phyloP scores from a whole-genome alignment of 2,888 invertebrate species.

The Nipponacmea schrenckii region DNA sequence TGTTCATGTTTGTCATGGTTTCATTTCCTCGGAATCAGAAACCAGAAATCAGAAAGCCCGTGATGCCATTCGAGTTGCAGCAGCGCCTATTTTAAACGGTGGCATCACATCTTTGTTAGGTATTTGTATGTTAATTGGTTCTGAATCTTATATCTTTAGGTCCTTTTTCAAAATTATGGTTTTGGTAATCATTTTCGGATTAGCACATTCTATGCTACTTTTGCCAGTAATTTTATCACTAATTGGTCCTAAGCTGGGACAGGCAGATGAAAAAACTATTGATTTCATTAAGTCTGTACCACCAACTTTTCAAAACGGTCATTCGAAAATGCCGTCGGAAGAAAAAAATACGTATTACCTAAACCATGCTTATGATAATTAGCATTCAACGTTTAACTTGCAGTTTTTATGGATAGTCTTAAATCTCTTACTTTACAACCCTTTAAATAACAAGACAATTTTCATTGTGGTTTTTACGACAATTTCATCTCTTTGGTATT shows the following conservation, averaged over 20 bases:
- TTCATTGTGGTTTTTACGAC: no score
- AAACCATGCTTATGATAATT: no score
- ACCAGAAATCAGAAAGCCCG: conserved; percentile 28
- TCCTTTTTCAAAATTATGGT: conserved; percentile 41
- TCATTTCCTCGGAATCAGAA: conserved; percentile 29
- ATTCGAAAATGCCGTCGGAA: no score
- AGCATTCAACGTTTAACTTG: no score
- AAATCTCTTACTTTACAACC: no score
- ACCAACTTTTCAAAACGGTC: no score
- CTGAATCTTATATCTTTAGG: conserved; percentile 37
- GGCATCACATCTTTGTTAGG: conserved; percentile 41
- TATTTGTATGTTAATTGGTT: conserved; percentile 32
- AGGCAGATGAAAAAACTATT: no score
- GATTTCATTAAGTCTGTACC: no score
- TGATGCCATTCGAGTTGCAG: conserved; percentile 33
- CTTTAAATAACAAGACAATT: no score
- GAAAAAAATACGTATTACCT: no score
- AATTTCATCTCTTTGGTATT: no score
- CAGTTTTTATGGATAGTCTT: no score
- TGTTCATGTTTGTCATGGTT: conserved; percentile 48
- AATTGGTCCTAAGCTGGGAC: conserved; percentile 21
- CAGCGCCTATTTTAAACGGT: conserved; percentile 40
- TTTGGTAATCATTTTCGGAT: conserved; percentile 38
- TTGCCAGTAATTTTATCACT: conserved; percentile 40
- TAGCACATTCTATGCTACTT: conserved; percentile 36